Evolutionary conservation across 2,888 invertebrate genomes (phyloP), one percentile per base, ranked within the genome.

Genomic region (Habroteleia sp.): DNA sequence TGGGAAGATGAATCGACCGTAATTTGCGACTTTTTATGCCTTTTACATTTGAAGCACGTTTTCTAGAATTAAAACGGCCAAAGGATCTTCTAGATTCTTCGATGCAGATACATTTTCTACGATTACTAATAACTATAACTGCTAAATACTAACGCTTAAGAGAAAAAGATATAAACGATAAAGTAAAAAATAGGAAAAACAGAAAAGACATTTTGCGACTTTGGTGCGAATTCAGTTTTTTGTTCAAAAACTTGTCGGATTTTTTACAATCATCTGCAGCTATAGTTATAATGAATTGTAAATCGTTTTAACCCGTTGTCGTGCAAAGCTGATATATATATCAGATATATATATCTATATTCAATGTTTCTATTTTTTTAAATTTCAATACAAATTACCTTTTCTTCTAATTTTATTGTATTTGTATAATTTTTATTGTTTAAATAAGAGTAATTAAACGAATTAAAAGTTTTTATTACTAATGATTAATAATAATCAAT

Each of bases 41-140:
- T 65, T 72, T 72, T 72, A 62, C 71, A 71, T 68, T 72, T 72
- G 63, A 72, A 65, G 50, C 50, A 65, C 72, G 58, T 56, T 72
- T 72, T 65, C 42, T 72, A 65, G 65, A 58, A 72, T 65, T 58
- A 56, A 63, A 48, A 17, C 10, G 31, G 37, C 10, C 27, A 23
- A 14, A 46, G 27, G 8, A 10, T 42, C 42, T 41, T 50, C 48
- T 14, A 14, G 48, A 50, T 42, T 31, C 50, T 42, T 62, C 14
- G 10, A 27, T 39, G 56, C 56, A 23, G 42, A 72, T 62, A 63
- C 63, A 72, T 72, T 72, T 63, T 65, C 63, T 65, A 72, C 65
- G 50, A 58, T 39, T 63, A 72, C 50, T 65, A 69, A 72, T 71
- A 56, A 63, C 54, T 63, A 35, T 54, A 62, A 69, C 63, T 56